Percentiles rank a stretch among this genome's conserved stretches.
Conservation (phyloP, 2,888 invertebrate genomes). For the Pyrochroa serraticornis region DNA sequence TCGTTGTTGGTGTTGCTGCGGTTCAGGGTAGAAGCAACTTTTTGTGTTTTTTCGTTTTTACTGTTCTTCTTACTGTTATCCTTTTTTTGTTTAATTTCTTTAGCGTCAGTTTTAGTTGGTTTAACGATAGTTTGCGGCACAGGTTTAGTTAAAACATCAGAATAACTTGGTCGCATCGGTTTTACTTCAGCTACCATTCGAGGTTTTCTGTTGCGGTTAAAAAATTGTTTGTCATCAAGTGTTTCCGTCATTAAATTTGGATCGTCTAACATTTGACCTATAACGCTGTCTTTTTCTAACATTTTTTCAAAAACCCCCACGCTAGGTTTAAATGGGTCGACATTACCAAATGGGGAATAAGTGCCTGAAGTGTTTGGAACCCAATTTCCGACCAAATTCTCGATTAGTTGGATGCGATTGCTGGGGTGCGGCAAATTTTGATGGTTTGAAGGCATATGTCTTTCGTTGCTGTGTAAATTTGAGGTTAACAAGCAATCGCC, state of each 20-base stretch:
- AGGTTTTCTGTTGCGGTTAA: slow-evolving; percentile 62
- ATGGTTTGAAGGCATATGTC: slow-evolving; percentile 24
- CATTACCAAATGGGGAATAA: slow-evolving; percentile 75
- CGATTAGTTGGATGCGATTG: slow-evolving; percentile 62
- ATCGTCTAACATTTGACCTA: slow-evolving; percentile 20
- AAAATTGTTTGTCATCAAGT: slow-evolving; percentile 55
- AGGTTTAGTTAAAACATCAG: slow-evolving; percentile 78
- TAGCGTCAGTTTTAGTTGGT: slow-evolving; percentile 51
- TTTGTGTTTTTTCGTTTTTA: slow-evolving; percentile 55
- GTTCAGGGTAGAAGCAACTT: slow-evolving; percentile 52
- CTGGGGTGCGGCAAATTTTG: slow-evolving; percentile 29
- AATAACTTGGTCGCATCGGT: slow-evolving; percentile 86
- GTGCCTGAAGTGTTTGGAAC: slow-evolving; percentile 74
- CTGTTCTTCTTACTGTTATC: slow-evolving; percentile 55
- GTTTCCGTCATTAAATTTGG: slow-evolving; percentile 34
- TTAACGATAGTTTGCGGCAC: slow-evolving; percentile 57
- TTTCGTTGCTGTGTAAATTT: slow-evolving; percentile 17
- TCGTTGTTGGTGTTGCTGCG: slow-evolving; percentile 64
- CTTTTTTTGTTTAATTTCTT: slow-evolving; percentile 55
- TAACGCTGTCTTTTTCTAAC: slow-evolving; percentile 43
- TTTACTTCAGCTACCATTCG: slow-evolving; percentile 85
- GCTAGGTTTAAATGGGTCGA: slow-evolving; percentile 61
- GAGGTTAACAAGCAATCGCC: slow-evolving; percentile 24
- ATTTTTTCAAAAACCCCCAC: slow-evolving; percentile 47
- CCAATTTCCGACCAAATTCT: slow-evolving; percentile 76